Conservation (phyloP, 2,888 invertebrate genomes). For the Hypercompe scribonia region DNA sequence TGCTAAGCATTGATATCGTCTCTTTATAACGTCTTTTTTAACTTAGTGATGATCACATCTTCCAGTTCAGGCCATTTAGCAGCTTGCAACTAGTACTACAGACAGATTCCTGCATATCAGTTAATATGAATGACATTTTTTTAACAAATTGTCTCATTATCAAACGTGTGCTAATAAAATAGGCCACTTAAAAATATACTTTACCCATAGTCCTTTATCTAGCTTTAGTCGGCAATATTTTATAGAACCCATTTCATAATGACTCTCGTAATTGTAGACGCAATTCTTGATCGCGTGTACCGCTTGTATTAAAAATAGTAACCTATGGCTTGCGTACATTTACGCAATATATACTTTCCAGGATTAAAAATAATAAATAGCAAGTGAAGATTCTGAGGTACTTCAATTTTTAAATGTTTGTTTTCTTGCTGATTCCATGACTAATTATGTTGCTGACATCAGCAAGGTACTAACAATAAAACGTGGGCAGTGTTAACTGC, state of each 20-base stretch:
- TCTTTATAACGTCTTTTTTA: neutral
- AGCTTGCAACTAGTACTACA: neutral
- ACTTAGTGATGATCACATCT: neutral
- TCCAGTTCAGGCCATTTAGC: neutral
- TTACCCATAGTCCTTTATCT: neutral
- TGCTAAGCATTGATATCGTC: neutral
- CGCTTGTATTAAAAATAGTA: constrained; percentile 27
- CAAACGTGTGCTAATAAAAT: neutral
- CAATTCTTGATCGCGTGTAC: constrained; percentile 35
- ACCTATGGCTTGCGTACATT: constrained; percentile 23
- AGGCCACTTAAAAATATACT: neutral
- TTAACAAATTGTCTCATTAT: neutral
- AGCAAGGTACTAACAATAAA: neutral
- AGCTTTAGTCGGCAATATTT: constrained; percentile 3
- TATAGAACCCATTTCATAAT: constrained; percentile 14
- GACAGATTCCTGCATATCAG: neutral
- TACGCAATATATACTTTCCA: constrained; percentile 13
- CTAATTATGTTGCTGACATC: neutral
- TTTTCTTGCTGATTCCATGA: neutral
- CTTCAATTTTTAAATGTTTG: neutral
- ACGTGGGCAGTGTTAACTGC: neutral
- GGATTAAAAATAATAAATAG: constrained; percentile 5
- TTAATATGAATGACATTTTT: neutral
- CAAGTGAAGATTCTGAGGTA: neutral
- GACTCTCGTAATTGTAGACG: constrained; percentile 32